Conservation (phyloP, 53 echinoderm and acorn worm species). For the Echinometra lucunter region DNA sequence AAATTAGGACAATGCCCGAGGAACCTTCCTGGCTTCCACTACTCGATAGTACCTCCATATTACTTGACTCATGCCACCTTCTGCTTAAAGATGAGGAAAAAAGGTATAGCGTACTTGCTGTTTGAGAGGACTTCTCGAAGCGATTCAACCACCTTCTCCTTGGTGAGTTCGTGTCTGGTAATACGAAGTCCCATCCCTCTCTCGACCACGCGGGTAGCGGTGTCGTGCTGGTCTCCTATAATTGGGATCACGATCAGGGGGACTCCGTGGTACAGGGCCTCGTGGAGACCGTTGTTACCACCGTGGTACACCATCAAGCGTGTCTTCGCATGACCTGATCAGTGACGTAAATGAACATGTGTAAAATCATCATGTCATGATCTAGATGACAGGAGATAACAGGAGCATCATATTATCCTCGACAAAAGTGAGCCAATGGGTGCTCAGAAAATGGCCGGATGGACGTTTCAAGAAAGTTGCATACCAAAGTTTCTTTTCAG, state of each 20-base stretch:
- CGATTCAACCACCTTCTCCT: not conserved
- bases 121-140: conserved; percentile 30
- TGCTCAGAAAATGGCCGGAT: no score
- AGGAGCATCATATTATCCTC: no score
- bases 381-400: no score
- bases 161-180: not conserved
- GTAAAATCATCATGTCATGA: no score
- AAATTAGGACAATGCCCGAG: no score
- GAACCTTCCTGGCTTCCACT: no score
- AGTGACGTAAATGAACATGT: not conserved
- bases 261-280: conserved; percentile 30
- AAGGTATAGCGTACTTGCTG: conserved; percentile 2
- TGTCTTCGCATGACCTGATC: conserved; percentile 29
- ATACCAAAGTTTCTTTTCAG: no score
- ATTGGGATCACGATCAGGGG: conserved; percentile 7
- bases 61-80: no score
- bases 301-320: conserved; percentile 45
- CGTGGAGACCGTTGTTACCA: conserved; percentile 24
- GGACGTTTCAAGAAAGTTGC: no score
- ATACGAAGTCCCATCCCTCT: conserved; percentile 25
- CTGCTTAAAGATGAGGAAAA: no score
- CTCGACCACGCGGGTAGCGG: conserved; percentile 17
- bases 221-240: conserved; percentile 43
- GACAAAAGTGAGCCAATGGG: no score
- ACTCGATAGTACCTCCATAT: no score